phyloP scores from a whole-genome alignment of 2,113 vertebrate genomes.

The Tenebrosternarchus preto region DNA sequence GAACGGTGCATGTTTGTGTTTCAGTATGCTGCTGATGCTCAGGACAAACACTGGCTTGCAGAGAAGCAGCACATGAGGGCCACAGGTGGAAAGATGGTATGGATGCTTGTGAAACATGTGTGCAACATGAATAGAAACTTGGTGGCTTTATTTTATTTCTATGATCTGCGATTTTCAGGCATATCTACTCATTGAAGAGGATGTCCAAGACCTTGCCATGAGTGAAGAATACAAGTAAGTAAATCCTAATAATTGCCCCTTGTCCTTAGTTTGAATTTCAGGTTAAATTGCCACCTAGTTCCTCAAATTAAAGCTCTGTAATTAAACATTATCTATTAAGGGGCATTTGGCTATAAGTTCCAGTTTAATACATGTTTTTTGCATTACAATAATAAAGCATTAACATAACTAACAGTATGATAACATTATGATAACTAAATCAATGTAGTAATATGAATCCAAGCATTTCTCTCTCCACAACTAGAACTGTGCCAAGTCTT shows the following conservation, averaged over 20 bases:
- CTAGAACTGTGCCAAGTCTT: not conserved
- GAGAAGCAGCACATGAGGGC: constrained; percentile 97
- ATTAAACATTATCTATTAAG: not conserved
- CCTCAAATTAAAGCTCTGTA: not conserved
- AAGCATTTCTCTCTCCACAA: not conserved
- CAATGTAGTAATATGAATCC: not conserved
- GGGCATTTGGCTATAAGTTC: too few species aligned
- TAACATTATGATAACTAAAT: not conserved
- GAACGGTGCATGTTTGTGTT: constrained; percentile 56
- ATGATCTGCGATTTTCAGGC: constrained; percentile 71
- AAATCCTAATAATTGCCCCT: not conserved
- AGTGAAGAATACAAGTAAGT: constrained; percentile 92
- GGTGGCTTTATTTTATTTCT: not conserved
- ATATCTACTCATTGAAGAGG: constrained; percentile 93
- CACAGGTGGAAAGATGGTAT: constrained; percentile 98
- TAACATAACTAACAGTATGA: too few species aligned
- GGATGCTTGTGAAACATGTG: constrained; percentile 42
- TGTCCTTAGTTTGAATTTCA: too few species aligned
- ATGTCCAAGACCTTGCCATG: constrained; percentile 86
- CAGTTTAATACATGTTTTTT: not conserved
- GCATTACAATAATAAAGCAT: not conserved
- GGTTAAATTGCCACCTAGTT: not conserved
- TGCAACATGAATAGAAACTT: not conserved
- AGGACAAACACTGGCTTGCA: constrained; percentile 98
- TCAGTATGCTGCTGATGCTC: constrained; percentile 94